These are phyloP conservation scores for Bradypus variegatus DNA, from an alignment of 2,797 vertebrate genomes.

Conservation along the genomic window DNA sequence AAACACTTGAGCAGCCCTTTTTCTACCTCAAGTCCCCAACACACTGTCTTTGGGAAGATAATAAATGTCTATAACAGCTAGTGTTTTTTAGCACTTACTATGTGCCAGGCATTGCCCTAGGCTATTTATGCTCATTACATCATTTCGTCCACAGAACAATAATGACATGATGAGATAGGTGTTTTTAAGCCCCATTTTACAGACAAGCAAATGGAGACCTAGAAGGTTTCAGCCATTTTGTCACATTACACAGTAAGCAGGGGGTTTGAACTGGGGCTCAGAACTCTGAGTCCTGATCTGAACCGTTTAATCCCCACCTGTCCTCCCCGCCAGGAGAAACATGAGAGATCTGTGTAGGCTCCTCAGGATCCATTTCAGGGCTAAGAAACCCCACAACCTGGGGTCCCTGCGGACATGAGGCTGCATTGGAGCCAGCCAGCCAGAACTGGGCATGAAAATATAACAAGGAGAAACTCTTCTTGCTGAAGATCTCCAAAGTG, in stretches of 20 bases:
- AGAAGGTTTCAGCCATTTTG: neutral
- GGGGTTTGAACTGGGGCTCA: neutral
- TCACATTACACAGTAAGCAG: neutral
- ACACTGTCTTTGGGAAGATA: slow-evolving; percentile 58
- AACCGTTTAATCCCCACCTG: neutral
- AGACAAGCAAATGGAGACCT: slow-evolving; percentile 48
- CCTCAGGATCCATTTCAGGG: neutral
- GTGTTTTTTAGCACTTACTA: slow-evolving; percentile 55
- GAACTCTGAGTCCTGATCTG: neutral
- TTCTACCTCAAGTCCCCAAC: neutral
- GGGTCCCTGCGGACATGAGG: neutral
- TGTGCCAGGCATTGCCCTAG: slow-evolving; percentile 53
- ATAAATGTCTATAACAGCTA: slow-evolving; percentile 52
- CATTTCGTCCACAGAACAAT: slow-evolving; percentile 46
- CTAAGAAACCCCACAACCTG: neutral
- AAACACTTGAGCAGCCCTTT: slow-evolving; percentile 35
- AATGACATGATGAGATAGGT: slow-evolving; percentile 32
- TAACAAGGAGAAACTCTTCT: neutral
- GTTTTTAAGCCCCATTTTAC: slow-evolving; percentile 56
- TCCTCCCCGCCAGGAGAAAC: neutral
- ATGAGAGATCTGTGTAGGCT: neutral
- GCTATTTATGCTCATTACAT: slow-evolving; percentile 58
- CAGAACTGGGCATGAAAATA: neutral
- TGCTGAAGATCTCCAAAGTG: neutral
- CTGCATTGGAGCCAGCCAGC: neutral